Conservation (phyloP, 1,140 invertebrate species). For the Papilio helenus region DNA sequence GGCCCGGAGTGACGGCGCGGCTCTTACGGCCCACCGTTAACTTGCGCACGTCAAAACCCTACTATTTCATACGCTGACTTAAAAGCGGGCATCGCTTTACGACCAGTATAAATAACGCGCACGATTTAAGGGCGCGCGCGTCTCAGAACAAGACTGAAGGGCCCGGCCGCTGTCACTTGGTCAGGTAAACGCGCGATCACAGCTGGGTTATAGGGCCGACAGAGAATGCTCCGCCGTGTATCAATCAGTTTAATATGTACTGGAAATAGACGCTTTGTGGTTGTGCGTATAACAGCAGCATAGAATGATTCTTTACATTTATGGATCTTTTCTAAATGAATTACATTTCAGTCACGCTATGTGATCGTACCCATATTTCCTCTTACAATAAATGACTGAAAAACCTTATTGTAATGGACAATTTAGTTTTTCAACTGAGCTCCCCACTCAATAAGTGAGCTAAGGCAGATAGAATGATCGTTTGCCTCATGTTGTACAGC, state of each 20-base stretch:
- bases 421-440: background rate
- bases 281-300: background rate
- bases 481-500: background rate
- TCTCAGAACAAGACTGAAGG: slow-evolving; percentile 47
- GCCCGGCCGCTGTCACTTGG: slow-evolving; percentile 47
- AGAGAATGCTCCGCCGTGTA: slow-evolving; percentile 16
- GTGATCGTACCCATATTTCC: background rate
- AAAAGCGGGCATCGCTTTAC: slow-evolving; percentile 59
- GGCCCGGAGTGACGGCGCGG: slow-evolving; percentile 52
- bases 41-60: slow-evolving; percentile 50
- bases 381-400: background rate
- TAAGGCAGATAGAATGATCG: background rate
- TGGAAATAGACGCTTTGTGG: slow-evolving; percentile 24
- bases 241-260: slow-evolving; percentile 30
- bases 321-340: background rate
- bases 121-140: slow-evolving; percentile 50
- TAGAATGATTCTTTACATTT: background rate
- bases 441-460: background rate
- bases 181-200: slow-evolving; percentile 49
- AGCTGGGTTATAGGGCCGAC: background rate
- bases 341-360: background rate
- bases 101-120: slow-evolving; percentile 57
- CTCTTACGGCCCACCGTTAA: slow-evolving; percentile 35
- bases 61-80: slow-evolving; percentile 52
- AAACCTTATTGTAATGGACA: background rate